Evolutionary conservation across 1,140 invertebrate species (phyloP).

Genomic region (Drosophila eugracilis): DNA sequence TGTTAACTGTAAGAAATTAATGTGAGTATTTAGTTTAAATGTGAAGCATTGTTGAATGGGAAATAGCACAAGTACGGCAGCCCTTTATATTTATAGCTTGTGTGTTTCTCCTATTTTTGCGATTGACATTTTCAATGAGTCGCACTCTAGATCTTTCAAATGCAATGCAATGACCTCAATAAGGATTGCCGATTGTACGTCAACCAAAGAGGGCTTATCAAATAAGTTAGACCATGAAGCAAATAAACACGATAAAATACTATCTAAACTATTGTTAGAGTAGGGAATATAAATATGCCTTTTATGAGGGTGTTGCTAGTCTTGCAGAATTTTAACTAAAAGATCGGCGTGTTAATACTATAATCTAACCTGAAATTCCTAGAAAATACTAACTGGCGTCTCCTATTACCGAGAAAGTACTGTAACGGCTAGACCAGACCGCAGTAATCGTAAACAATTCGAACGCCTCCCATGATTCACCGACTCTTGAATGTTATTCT

Average conservation of each 20-base stretch:
- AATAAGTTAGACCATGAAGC: not conserved
- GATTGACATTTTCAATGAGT: constrained; percentile 64
- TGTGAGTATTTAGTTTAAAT: constrained; percentile 19
- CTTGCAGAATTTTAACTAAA: not conserved
- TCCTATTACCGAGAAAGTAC: constrained; percentile 19
- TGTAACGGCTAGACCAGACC: constrained; percentile 10
- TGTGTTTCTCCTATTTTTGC: constrained; percentile 66
- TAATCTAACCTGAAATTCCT: not conserved
- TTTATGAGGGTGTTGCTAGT: not conserved
- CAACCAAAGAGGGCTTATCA: not conserved
- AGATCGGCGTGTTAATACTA: not conserved
- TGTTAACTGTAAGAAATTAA: constrained; percentile 47
- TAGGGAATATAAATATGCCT: too few relatives aligned
- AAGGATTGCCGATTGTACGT: not conserved
- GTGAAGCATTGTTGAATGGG: constrained; percentile 5
- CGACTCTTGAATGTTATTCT: constrained; percentile 30
- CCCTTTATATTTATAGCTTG: constrained; percentile 35
- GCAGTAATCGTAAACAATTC: constrained; percentile 31
- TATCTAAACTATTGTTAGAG: too few relatives aligned
- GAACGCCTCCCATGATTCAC: constrained; percentile 42
- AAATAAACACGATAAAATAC: not conserved
- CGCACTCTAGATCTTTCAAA: constrained; percentile 4
- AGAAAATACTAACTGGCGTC: constrained; percentile 7
- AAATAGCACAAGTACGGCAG: constrained; percentile 45
- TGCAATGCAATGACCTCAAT: constrained; percentile 39